These are phyloP conservation scores for Pangasius djambal DNA, from an alignment of 2,797 vertebrate species.

Conservation along the genomic window DNA sequence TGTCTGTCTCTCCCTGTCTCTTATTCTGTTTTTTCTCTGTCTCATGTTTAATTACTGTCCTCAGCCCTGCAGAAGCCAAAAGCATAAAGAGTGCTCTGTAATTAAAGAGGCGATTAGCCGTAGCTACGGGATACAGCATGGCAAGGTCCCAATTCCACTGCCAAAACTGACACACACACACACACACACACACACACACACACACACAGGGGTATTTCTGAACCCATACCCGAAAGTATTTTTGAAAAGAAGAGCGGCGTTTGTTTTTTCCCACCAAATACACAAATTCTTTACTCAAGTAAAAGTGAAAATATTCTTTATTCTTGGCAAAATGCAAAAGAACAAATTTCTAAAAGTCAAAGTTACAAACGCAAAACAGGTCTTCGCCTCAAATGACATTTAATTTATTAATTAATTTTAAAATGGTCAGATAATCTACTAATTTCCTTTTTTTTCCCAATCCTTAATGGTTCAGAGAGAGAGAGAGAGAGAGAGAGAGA, in stretches of 20 bases:
- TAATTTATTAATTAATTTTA: background rate
- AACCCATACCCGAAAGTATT: background rate
- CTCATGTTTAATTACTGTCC: conserved; percentile 54
- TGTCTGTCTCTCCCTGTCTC: conserved; percentile 5
- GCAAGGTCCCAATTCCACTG: conserved; percentile 27
- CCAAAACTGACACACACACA: conserved; percentile 3
- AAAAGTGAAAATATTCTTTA: background rate
- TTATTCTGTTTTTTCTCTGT: conserved; percentile 5
- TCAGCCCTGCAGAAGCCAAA: conserved; percentile 40
- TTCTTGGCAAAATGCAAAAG: background rate
- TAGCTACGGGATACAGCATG: conserved; percentile 38
- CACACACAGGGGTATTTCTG: conserved; percentile 5
- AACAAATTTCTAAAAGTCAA: background rate
- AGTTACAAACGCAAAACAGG: background rate
- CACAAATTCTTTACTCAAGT: background rate
- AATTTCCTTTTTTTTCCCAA: background rate
- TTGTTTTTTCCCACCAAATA: background rate
- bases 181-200: conserved; percentile 20
- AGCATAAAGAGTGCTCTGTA: conserved; percentile 48
- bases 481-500: background rate
- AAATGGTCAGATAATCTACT: background rate
- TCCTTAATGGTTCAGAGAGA: background rate
- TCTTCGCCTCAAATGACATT: background rate
- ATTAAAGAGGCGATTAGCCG: conserved; percentile 55
- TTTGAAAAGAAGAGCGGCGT: background rate